Conservation (phyloP, 2,888 invertebrate species). For the Agrilus biguttatus region DNA sequence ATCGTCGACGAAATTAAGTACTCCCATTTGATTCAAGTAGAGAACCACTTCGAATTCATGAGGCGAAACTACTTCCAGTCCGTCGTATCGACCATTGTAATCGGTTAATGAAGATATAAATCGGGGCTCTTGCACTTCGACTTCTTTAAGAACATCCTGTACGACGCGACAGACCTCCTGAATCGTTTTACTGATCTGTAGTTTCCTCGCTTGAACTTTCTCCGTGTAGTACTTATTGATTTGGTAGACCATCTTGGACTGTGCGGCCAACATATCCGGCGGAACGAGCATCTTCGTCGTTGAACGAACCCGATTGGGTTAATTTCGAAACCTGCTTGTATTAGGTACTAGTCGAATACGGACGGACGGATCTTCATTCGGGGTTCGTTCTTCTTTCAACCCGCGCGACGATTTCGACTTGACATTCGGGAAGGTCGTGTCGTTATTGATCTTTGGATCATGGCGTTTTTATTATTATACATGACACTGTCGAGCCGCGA, state of each 20-base stretch:
- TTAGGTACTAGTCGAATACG: too few species aligned
- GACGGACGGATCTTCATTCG: too few species aligned
- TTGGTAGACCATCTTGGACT: slow-evolving; percentile 89
- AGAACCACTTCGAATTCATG: slow-evolving; percentile 89
- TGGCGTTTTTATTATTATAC: too few species aligned
- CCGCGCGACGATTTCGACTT: too few species aligned
- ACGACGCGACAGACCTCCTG: slow-evolving; percentile 84
- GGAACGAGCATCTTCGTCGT: slow-evolving; percentile 67
- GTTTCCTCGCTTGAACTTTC: slow-evolving; percentile 73
- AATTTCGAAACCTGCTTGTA: too few species aligned
- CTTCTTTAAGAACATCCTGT: slow-evolving; percentile 88
- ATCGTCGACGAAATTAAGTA: slow-evolving; percentile 93
- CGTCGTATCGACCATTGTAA: slow-evolving; percentile 82
- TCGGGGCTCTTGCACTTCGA: slow-evolving; percentile 86
- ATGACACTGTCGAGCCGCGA: too few species aligned
- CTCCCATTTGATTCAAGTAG: slow-evolving; percentile 95
- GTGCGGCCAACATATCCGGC: slow-evolving; percentile 86
- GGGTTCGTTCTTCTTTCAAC: too few species aligned
- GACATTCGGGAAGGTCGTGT: too few species aligned
- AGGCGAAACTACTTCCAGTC: slow-evolving; percentile 84
- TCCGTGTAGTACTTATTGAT: slow-evolving; percentile 89
- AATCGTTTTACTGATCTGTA: slow-evolving; percentile 73
- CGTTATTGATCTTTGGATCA: too few species aligned
- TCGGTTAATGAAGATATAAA: slow-evolving; percentile 85
- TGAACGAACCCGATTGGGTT: background rate